Conservation (phyloP, 1,140 invertebrate species). For the Plutomurus gul region DNA sequence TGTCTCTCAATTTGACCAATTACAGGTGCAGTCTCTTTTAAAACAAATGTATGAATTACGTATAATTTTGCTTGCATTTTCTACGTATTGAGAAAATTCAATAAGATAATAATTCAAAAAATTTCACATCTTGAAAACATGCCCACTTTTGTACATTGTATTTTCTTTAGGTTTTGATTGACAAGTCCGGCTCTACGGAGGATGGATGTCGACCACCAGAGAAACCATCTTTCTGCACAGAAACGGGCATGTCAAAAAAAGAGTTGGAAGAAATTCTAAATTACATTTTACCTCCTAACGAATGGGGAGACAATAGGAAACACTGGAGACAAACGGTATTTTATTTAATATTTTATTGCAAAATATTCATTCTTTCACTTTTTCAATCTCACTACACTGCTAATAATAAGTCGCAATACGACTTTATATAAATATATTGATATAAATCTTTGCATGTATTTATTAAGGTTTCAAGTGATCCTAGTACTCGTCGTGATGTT, state of each 20-base stretch:
- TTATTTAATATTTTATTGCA: neutral
- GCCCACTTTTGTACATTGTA: neutral
- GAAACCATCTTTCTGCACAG: neutral
- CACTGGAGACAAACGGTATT: constrained; percentile 18
- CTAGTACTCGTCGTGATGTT: neutral
- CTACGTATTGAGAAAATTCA: too few species aligned
- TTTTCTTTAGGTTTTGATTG: neutral
- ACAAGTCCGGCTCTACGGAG: neutral
- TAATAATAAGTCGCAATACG: too few species aligned
- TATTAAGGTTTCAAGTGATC: neutral
- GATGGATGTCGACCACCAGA: neutral
- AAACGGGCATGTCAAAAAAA: neutral
- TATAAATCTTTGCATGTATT: neutral
- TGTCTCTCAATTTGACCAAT: neutral
- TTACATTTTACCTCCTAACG: neutral
- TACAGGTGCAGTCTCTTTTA: neutral
- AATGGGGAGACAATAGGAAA: constrained; percentile 3
- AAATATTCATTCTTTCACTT: neutral
- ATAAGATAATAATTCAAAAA: too few species aligned
- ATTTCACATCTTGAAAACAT: too few species aligned
- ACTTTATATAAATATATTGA: neutral
- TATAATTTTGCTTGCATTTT: too few species aligned
- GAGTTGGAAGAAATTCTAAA: neutral
- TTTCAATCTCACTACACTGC: too few species aligned
- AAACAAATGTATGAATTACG: too few species aligned